A percentile compares a stretch with the other conserved stretches of the same genome.
Conservation (phyloP, 2,113 vertebrate species). For the Ginglymostoma cirratum region DNA sequence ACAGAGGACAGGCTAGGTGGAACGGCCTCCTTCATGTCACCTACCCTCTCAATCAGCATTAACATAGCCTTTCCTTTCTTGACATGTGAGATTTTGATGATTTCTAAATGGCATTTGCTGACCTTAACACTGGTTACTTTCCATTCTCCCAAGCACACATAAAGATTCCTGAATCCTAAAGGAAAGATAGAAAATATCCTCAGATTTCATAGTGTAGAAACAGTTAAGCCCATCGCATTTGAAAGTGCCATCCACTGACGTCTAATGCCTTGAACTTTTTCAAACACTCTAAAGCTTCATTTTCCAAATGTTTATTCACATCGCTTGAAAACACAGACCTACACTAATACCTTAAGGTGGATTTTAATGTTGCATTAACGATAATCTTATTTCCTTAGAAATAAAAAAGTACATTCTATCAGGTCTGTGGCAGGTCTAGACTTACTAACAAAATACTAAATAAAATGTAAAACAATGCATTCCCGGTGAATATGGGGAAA, state of each 20-base stretch:
- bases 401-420: neutral
- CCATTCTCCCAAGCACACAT: neutral
- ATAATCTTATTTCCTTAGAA: neutral
- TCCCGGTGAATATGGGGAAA: neutral
- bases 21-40: neutral
- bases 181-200: neutral
- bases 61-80: slow-evolving; percentile 4
- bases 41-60: slow-evolving; percentile 1
- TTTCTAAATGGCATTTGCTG: slow-evolving; percentile 1
- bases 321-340: neutral
- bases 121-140: neutral
- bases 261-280: neutral
- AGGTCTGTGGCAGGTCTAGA: neutral
- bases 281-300: neutral
- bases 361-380: neutral
- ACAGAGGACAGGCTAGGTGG: neutral
- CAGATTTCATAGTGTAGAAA: neutral
- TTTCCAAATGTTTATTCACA: neutral
- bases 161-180: neutral
- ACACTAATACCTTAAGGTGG: neutral
- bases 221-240: neutral
- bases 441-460: neutral
- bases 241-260: neutral
- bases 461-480: neutral
- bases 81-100: neutral